Evolutionary conservation across 2,888 invertebrate species (phyloP), one percentile per base, ranked within the genome.

Genomic region (Pocota personata): DNA sequence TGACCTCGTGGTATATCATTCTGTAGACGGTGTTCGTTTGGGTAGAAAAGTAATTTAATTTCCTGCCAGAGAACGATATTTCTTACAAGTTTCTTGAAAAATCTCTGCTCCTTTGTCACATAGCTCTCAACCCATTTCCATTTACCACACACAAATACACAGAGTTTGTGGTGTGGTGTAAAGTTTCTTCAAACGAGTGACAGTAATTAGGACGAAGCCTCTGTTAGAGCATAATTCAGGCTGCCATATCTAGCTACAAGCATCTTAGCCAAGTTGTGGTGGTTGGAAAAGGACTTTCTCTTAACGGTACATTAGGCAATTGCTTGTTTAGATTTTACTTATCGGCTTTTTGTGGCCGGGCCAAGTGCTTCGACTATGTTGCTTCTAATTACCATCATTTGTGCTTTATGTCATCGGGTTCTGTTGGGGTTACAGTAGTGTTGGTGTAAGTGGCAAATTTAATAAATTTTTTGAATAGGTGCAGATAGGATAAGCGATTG

Each of bases 131-230:
- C 14, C 66, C 35, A 48, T 57, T 76, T 52, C 16, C 48, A n/a
- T 19, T 2, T n/a, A 12, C 21, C 35, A 30, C 19, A 52, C 24
- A 35, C 40, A 30, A n/a, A 27, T 16, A 35, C 19, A 64, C 24
- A 8, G n/a, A 3, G 8, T 2, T 48, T 14, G 24, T 48, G 3
- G 35, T 12, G 14, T 50, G 43, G 43, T 46, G 27, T 71, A 60
- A 80, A 67, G 66, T 80, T 80, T 66, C 66, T 60, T 80, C 73
- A 67, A 40, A 66, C 73, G 66, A 67, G 52, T 80, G 80, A 67
- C 80, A 67, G 75, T 66, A 80, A 80, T 67, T 67, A 80, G 66
- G 66, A 80, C 21, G 60, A 60, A 73, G 66, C 32, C 67, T 67
- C 40, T 75, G 75, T 52, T 67, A n/a, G 24, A 37, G 37, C 40